Evolutionary conservation across 2,797 vertebrate genomes (phyloP), one percentile per base, ranked within the genome.

Genomic region (Alauda arvensis): DNA sequence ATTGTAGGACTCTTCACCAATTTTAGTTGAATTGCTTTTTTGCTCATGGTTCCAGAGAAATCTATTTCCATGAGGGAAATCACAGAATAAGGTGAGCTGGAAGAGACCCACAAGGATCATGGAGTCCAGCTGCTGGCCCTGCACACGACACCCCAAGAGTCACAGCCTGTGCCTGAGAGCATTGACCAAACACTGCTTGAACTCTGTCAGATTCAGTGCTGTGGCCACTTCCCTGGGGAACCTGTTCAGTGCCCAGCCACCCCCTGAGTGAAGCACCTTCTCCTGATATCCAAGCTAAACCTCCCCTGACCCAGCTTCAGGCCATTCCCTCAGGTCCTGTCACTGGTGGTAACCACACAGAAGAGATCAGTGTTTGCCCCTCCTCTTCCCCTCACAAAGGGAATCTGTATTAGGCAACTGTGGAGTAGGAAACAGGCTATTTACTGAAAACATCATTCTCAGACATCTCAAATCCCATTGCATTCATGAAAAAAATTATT

Each of bases 151-250:
- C 37, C 37, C 37, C 37, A 37, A 37, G 37, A 46, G 23, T 39
- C 52, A 45, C 53, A 52, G 9, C 24, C 8, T 25, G 33, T 20
- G 46, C 28, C n/a, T 59, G 70, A 39, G 16, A 52, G 61, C 28
- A 24, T 9, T 52, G 53, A 0, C 28, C 45, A 45, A 83, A 52
- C 0, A 0, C 69, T 39, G 14, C 3, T 6, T 16, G 18, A 28
- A 3, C 7, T n/a, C 7, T n/a, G 21, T 3, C n/a, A 45, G 4
- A 0, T 6, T 24, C 15, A 2, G 18, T 26, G 65, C n/a, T 60
- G n/a, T 45, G 56, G 14, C 14, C 26, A 2, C 13, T 43, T 4
- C n/a, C 16, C 16, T 20, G n/a, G 28, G 13, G 52, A 66, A n/a
- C 21, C n/a, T 59, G 10, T 33, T 24, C 33, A 29, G 10, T 12